Percentiles rank a stretch among this genome's conserved stretches.
These are phyloP conservation scores for Holotrichia oblita DNA, from an alignment of 1,140 invertebrate species.

Conservation along the genomic window DNA sequence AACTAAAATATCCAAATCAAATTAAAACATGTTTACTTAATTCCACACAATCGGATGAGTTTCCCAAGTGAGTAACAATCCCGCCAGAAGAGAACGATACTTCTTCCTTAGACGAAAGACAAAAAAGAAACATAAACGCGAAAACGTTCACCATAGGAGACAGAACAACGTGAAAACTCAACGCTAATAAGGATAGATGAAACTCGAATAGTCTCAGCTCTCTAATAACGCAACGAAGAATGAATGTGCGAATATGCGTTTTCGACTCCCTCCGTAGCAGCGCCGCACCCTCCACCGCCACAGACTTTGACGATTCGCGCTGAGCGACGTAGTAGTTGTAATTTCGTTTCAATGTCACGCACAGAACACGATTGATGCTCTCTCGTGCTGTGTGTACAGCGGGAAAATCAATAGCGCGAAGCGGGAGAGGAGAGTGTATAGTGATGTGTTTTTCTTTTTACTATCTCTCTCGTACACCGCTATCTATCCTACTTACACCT, in stretches of 20 bases:
- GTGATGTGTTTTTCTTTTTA: slow-evolving; percentile 8
- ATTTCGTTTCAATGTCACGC: slow-evolving; percentile 31
- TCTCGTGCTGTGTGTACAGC: neutral
- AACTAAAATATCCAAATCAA: too few relatives aligned
- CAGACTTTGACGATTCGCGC: neutral
- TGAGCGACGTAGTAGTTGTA: neutral
- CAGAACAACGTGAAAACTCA: neutral
- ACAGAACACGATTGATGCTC: neutral
- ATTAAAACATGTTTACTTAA: too few relatives aligned
- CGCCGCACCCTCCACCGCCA: neutral
- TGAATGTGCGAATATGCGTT: neutral
- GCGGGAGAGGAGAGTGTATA: neutral
- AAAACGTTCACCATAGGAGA: too few relatives aligned
- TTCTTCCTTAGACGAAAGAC: too few relatives aligned
- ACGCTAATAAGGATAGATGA: neutral
- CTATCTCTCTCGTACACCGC: neutral
- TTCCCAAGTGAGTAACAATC: too few relatives aligned
- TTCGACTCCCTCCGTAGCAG: too few relatives aligned
- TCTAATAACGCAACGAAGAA: neutral
- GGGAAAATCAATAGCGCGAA: slow-evolving; percentile 5
- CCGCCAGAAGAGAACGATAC: too few relatives aligned
- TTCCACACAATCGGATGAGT: too few relatives aligned
- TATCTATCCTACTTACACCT: too few relatives aligned
- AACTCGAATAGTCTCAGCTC: neutral
- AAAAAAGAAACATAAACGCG: too few relatives aligned